Percentiles rank a stretch among this genome's conserved stretches.
These are phyloP conservation scores for Pandemis cinnamomeana DNA, from an alignment of 2,888 invertebrate species.

Conservation along the genomic window DNA sequence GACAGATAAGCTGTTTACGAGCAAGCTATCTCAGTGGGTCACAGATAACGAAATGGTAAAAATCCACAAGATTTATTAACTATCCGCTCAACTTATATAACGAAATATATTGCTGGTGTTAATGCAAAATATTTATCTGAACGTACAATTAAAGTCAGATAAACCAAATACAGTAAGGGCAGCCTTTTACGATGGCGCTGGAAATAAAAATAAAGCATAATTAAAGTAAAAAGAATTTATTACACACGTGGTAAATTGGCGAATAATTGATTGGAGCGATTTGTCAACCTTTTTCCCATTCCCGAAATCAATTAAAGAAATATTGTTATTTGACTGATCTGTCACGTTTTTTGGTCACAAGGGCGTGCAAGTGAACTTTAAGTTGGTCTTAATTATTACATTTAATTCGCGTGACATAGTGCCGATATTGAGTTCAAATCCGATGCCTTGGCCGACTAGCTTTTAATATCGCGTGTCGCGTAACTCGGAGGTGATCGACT, in stretches of 20 bases:
- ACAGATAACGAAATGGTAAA: slow-evolving; percentile 50
- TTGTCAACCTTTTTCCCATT: slow-evolving; percentile 34
- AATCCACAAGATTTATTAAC: slow-evolving; percentile 45
- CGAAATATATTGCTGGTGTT: slow-evolving; percentile 2
- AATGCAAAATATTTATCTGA: slow-evolving; percentile 7
- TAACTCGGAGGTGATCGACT: slow-evolving; percentile 30
- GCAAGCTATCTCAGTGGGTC: slow-evolving; percentile 53
- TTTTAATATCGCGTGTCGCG: slow-evolving; percentile 32
- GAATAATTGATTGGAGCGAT: slow-evolving; percentile 30
- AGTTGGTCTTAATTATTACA: slow-evolving; percentile 35
- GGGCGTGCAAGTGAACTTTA: slow-evolving; percentile 41
- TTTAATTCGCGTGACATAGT: slow-evolving; percentile 41
- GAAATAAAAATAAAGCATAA: neutral
- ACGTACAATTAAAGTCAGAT: neutral
- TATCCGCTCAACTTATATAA: slow-evolving; percentile 21
- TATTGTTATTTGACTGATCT: slow-evolving; percentile 37
- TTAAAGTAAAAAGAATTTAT: slow-evolving; percentile 22
- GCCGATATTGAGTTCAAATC: slow-evolving; percentile 41
- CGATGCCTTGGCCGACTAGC: slow-evolving; percentile 58
- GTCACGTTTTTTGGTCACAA: slow-evolving; percentile 37
- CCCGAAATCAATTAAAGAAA: slow-evolving; percentile 40
- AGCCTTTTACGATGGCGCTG: slow-evolving; percentile 1
- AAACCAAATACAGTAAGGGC: slow-evolving; percentile 10
- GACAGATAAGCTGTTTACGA: slow-evolving; percentile 40
- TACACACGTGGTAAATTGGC: slow-evolving; percentile 18